A percentile compares a stretch with the other conserved stretches of the same genome.
Conservation (phyloP, 2,888 invertebrate species). For the Oconnorella tubifera region DNA sequence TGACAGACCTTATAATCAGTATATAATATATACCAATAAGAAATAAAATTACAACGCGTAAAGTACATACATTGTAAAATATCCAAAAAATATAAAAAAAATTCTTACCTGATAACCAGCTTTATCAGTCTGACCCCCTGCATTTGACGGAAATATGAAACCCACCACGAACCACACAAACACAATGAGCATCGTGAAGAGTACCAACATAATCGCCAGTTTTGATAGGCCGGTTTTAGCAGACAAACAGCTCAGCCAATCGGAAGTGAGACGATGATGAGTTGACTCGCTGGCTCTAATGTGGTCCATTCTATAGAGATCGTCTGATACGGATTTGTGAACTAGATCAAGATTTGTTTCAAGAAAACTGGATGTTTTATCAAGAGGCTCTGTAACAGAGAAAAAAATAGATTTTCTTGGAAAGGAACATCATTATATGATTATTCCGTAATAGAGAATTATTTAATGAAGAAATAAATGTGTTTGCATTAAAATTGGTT, state of each 20-base stretch:
- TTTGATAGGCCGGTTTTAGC: background rate
- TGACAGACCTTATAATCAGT: too few species aligned
- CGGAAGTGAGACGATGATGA: background rate
- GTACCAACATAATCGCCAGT: background rate
- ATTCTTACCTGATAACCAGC: background rate
- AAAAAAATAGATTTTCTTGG: too few species aligned
- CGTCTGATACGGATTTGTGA: background rate
- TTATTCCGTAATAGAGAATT: too few species aligned
- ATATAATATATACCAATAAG: too few species aligned
- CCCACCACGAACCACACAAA: constrained; percentile 1
- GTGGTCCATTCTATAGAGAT: background rate
- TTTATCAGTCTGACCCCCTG: background rate
- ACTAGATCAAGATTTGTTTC: background rate
- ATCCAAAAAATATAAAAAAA: background rate
- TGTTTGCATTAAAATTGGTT: too few species aligned
- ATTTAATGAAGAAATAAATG: too few species aligned
- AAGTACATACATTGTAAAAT: too few species aligned
- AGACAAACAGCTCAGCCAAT: constrained; percentile 3
- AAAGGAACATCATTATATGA: too few species aligned
- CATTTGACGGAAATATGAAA: background rate
- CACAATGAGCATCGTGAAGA: background rate
- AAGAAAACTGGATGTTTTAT: background rate
- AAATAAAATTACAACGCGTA: too few species aligned
- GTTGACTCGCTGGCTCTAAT: background rate
- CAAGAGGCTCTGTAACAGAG: background rate